phyloP scores from a whole-genome alignment of 2,888 invertebrate species.

The Nezara viridula region DNA sequence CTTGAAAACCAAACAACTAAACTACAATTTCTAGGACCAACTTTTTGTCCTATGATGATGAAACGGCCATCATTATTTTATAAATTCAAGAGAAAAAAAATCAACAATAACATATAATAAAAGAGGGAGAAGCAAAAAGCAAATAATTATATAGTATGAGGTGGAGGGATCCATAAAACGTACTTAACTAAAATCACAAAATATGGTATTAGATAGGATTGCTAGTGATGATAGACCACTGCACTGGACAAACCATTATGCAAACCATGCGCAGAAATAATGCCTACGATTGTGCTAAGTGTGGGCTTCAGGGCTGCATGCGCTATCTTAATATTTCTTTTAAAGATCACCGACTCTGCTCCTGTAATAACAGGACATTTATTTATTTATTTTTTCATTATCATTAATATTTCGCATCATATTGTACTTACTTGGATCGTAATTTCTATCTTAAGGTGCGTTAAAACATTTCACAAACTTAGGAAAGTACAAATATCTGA shows the following conservation, averaged over 20 bases:
- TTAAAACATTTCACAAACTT: no score
- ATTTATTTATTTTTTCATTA: background rate
- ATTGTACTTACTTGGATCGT: no score
- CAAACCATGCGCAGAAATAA: background rate
- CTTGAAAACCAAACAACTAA: no score
- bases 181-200: background rate
- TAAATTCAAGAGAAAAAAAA: no score
- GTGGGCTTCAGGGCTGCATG: background rate
- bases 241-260: background rate
- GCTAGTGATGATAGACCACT: background rate
- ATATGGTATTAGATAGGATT: background rate
- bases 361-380: background rate
- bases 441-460: no score
- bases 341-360: background rate
- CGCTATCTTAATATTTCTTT: background rate
- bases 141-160: background rate
- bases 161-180: background rate
- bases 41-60: no score
- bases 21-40: no score
- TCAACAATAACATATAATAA: background rate
- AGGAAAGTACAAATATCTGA: no score
- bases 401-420: background rate
- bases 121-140: background rate
- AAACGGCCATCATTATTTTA: no score
- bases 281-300: background rate